phyloP scores from a whole-genome alignment of 1,140 invertebrate genomes.

The Cydia amplana region DNA sequence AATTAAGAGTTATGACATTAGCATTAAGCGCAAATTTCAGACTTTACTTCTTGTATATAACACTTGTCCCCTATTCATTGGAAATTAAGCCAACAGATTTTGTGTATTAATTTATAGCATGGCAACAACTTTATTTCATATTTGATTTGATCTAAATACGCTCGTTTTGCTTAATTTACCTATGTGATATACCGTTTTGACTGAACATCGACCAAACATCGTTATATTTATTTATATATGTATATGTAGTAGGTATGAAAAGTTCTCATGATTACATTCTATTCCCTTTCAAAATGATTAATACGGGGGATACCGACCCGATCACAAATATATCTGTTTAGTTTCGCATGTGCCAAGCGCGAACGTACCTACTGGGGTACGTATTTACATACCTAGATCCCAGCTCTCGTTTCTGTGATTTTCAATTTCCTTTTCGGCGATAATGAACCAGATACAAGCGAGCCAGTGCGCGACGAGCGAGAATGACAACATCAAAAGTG shows the following conservation, averaged over 20 bases:
- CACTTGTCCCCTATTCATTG: not conserved
- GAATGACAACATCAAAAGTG: constrained; percentile 97
- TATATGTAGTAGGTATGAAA: not conserved
- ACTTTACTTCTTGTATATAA: constrained; percentile 7
- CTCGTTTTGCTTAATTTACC: not conserved
- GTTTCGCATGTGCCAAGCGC: not conserved
- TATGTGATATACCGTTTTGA: not conserved
- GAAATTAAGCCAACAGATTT: not conserved
- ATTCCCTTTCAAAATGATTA: not conserved
- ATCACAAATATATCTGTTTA: not conserved
- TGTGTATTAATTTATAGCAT: not conserved
- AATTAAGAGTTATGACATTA: constrained; percentile 30
- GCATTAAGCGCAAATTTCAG: not conserved
- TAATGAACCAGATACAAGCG: constrained; percentile 99
- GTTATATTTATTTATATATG: not conserved
- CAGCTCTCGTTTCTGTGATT: constrained; percentile 83
- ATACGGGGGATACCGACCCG: not conserved
- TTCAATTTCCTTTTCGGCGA: constrained; percentile 93
- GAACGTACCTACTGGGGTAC: not conserved
- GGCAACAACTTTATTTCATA: no score
- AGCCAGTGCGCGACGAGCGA: constrained; percentile 98
- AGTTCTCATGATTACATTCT: constrained; percentile 7
- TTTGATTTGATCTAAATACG: no score
- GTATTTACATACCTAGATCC: constrained; percentile 84
- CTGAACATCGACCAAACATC: not conserved